Percentiles rank a stretch among this genome's conserved stretches.
phyloP scores from a whole-genome alignment of 2,113 vertebrate species.

The Gorsachius goisagi region DNA sequence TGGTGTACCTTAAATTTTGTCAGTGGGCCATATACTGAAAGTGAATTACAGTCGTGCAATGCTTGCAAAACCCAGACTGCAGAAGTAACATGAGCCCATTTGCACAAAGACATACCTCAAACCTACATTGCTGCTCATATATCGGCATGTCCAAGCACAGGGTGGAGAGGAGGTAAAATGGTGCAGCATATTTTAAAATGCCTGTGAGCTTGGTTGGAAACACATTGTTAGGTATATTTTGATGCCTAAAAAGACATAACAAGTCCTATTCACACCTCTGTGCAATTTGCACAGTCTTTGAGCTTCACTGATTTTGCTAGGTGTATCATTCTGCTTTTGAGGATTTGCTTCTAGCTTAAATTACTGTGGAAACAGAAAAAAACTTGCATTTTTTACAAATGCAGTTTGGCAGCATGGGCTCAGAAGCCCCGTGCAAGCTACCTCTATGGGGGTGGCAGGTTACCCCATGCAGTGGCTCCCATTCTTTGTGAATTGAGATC shows the following conservation, averaged over 20 bases:
- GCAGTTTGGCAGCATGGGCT: background rate
- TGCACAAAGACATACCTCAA: background rate
- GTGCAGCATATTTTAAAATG: background rate
- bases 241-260: slow-evolving; percentile 18
- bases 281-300: slow-evolving; percentile 39
- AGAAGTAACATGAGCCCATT: background rate
- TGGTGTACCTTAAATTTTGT: background rate
- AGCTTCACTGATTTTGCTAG: slow-evolving; percentile 33
- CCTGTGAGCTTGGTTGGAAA: slow-evolving; percentile 22
- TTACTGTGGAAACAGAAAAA: background rate
- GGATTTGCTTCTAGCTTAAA: slow-evolving; percentile 29
- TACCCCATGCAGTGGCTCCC: background rate
- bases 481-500: background rate
- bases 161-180: background rate
- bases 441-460: background rate
- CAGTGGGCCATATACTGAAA: slow-evolving; percentile 8
- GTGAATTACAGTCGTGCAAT: background rate
- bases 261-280: slow-evolving; percentile 24
- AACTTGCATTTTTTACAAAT: background rate
- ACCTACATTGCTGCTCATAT: background rate
- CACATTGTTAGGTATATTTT: slow-evolving; percentile 28
- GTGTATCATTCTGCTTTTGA: slow-evolving; percentile 12
- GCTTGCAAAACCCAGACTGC: slow-evolving; percentile 2
- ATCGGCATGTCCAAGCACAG: background rate
- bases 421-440: background rate